These are phyloP conservation scores for Mechanitis messenoides DNA, from an alignment of 2,888 invertebrate species.

Conservation along the genomic window DNA sequence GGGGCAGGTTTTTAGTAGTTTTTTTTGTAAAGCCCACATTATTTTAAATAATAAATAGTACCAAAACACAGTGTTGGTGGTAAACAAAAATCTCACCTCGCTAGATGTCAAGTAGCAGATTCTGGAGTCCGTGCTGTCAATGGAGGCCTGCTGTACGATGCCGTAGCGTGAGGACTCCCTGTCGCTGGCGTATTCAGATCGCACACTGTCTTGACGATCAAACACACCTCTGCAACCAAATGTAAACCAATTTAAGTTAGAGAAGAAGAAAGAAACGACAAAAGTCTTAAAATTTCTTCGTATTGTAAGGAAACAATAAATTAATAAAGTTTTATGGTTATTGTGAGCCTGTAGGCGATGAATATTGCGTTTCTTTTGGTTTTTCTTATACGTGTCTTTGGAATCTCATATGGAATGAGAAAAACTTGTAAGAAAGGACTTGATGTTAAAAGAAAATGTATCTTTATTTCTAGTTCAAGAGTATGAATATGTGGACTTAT, in stretches of 20 bases:
- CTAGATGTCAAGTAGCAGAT: conserved; percentile 96
- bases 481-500: too few relatives aligned
- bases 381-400: conserved; percentile 9
- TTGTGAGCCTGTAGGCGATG: neutral
- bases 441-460: conserved; percentile 13
- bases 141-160: conserved; percentile 94
- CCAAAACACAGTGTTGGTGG: too few relatives aligned
- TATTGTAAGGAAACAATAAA: neutral
- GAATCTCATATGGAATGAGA: conserved; percentile 16
- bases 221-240: conserved; percentile 83
- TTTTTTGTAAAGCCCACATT: too few relatives aligned
- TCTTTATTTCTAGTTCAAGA: too few relatives aligned
- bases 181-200: conserved; percentile 93
- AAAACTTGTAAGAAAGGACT: conserved; percentile 16
- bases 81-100: conserved; percentile 82
- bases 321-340: neutral
- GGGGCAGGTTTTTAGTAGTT: too few relatives aligned
- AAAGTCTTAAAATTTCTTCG: too few relatives aligned
- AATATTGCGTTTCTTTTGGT: neutral
- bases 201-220: conserved; percentile 91
- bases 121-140: conserved; percentile 95
- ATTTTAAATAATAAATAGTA: too few relatives aligned
- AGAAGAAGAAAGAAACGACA: too few relatives aligned
- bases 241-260: neutral
- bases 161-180: conserved; percentile 89